These are phyloP conservation scores for Erynnis tages DNA, from an alignment of 2,888 invertebrate species.

Conservation along the genomic window DNA sequence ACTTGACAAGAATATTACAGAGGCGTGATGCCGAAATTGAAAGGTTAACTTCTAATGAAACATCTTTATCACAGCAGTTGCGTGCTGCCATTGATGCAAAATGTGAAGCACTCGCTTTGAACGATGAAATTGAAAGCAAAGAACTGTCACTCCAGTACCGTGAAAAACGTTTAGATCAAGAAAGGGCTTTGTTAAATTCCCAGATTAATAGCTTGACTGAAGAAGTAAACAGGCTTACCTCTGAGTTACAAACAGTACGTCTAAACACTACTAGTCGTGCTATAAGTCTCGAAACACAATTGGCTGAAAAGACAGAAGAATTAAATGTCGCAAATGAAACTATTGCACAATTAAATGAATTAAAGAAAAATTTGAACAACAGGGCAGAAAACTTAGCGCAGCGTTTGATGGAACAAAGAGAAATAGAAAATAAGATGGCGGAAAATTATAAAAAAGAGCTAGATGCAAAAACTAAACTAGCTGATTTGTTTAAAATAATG, in stretches of 20 bases:
- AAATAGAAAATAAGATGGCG: constrained; percentile 87
- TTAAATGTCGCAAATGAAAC: constrained; percentile 86
- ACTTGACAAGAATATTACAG: constrained; percentile 86
- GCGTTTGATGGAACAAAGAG: constrained; percentile 87
- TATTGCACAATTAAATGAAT: constrained; percentile 85
- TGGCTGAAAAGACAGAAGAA: constrained; percentile 91
- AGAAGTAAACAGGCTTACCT: constrained; percentile 89
- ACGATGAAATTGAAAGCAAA: constrained; percentile 90
- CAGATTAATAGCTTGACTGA: constrained; percentile 90
- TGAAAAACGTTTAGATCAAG: constrained; percentile 92
- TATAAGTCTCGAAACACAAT: constrained; percentile 87
- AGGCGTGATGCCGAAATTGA: constrained; percentile 88
- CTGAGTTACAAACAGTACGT: constrained; percentile 88
- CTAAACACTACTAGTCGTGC: constrained; percentile 84
- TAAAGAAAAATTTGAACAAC: constrained; percentile 84
- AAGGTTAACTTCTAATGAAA: constrained; percentile 85
- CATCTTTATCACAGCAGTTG: constrained; percentile 86
- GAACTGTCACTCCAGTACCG: constrained; percentile 90
- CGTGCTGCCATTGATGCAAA: constrained; percentile 89
- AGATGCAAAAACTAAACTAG: constrained; percentile 91
- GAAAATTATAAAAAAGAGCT: constrained; percentile 90
- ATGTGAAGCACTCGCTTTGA: constrained; percentile 90
- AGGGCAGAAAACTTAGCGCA: constrained; percentile 86
- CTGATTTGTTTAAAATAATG: constrained; percentile 91
- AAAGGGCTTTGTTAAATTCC: constrained; percentile 87